Evolutionary conservation across 2,888 invertebrate species (phyloP), one percentile per base, ranked within the genome.

Genomic region (Drosophila formosana): DNA sequence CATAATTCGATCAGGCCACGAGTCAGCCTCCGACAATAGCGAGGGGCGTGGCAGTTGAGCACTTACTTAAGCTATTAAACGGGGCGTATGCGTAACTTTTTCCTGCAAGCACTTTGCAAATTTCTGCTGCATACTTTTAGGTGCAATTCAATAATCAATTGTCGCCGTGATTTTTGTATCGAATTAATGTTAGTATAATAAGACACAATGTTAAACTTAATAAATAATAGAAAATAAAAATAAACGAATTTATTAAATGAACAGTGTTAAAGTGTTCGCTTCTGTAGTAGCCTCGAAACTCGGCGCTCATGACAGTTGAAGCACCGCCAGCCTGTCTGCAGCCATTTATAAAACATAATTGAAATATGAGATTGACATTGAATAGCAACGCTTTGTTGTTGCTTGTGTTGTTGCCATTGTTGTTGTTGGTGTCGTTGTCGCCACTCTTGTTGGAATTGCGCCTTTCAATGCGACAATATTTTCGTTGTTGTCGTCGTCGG

Each of bases 361-460:
- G 84, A 88, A 84, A 84, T 88, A 82, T 80, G 88, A 84, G 84
- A 88, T 88, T 86, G 84, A 88, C 83, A 86, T 80, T 78, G 81
- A 88, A 84, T 84, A 78, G 80, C 78, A 25, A 60, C 58, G 49
- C 66, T 50, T 63, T 66, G 64, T 66, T 64, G 26, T 41, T 68
- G 43, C 32, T 50, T 26, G 58, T 65, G 53, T 45, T 53, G 41
- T 23, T 73, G 62, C 9, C 37, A 13, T 34, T 57, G 43, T 45
- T 57, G 43, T 45, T 63, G 37, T 43, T 25, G 41, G 18, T 72
- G 67, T 43, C 39, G 74, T 32, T 58, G 64, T 58, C 45, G 74
- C 43, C 66, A 77, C 66, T 74, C 55, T 74, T 72, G 77, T 76
- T 72, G 62, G 47, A 3, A 4, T 28, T 63, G 60, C 43, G 67